phyloP scores from a whole-genome alignment of 2,888 invertebrate species.

The Hydrotaea cyrtoneurina region DNA sequence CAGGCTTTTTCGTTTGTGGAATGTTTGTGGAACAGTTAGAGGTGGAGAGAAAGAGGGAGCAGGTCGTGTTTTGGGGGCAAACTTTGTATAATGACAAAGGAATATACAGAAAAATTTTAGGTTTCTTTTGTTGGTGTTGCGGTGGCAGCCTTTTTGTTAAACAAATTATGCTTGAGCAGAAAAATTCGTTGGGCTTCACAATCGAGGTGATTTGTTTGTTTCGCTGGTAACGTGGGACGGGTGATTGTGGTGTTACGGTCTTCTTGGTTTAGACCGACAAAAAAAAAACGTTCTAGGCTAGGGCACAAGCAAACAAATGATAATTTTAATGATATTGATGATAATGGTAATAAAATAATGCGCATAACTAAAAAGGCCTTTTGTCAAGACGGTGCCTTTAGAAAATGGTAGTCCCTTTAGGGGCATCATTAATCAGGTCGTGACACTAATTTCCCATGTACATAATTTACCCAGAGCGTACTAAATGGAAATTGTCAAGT shows the following conservation, averaged over 20 bases:
- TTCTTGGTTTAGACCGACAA: background rate
- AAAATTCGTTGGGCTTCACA: background rate
- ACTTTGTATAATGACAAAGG: background rate
- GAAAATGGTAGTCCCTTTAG: background rate
- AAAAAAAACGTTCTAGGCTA: background rate
- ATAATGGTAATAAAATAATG: background rate
- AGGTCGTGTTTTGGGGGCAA: background rate
- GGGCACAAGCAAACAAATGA: conserved; percentile 16
- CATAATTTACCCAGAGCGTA: no score
- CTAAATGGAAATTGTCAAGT: no score
- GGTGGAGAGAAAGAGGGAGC: no score
- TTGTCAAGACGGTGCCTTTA: background rate
- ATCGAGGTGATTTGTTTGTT: conserved; percentile 24
- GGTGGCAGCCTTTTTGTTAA: background rate
- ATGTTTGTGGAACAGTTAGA: no score
- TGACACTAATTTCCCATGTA: background rate
- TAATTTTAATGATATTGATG: background rate
- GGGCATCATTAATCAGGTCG: background rate
- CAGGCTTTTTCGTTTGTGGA: background rate
- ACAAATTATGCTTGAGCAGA: conserved; percentile 29
- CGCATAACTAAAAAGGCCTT: background rate
- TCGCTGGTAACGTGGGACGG: background rate
- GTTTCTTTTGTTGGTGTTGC: background rate
- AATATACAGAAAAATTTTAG: background rate
- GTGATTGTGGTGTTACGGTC: background rate